These are phyloP conservation scores for Cecropterus lyciades DNA, from an alignment of 1,140 invertebrate genomes.

Conservation along the genomic window DNA sequence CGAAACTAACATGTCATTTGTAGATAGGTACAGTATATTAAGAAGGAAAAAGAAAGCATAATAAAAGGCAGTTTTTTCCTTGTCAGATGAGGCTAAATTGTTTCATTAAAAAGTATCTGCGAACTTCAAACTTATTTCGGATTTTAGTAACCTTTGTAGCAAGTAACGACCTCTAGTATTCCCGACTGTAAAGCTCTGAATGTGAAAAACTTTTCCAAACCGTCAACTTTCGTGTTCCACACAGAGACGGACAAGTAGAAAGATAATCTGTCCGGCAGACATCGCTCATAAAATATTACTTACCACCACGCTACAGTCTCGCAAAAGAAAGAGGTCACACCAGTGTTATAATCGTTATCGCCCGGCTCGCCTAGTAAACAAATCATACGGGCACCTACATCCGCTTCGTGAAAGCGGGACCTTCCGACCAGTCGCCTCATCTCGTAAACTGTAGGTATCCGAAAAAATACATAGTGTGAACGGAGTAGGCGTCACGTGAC, in stretches of 20 bases:
- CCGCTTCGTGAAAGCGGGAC: not conserved
- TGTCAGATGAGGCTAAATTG: too few species aligned
- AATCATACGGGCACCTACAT: not conserved
- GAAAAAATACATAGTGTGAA: constrained; percentile 66
- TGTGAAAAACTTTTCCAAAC: constrained; percentile 26
- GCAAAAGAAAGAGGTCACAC: not conserved
- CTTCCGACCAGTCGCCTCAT: not conserved
- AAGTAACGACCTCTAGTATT: constrained; percentile 32
- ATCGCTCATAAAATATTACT: constrained; percentile 23
- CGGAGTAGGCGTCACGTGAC: constrained; percentile 70
- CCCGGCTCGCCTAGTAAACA: not conserved
- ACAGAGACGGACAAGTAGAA: constrained; percentile 9
- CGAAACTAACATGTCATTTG: too few species aligned
- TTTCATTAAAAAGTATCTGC: too few species aligned
- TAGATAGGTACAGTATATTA: too few species aligned
- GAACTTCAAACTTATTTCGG: not conserved
- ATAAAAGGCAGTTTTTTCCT: too few species aligned
- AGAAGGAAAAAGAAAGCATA: too few species aligned
- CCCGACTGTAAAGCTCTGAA: constrained; percentile 10
- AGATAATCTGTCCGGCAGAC: not conserved
- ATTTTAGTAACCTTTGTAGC: constrained; percentile 7
- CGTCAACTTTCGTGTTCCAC: constrained; percentile 17
- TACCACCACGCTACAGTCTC: not conserved
- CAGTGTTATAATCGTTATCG: not conserved
- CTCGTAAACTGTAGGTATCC: constrained; percentile 56